Evolutionary conservation across 2,797 vertebrate genomes (phyloP), one percentile per base, ranked within the genome.

Genomic region (Crocidura indochinensis): DNA sequence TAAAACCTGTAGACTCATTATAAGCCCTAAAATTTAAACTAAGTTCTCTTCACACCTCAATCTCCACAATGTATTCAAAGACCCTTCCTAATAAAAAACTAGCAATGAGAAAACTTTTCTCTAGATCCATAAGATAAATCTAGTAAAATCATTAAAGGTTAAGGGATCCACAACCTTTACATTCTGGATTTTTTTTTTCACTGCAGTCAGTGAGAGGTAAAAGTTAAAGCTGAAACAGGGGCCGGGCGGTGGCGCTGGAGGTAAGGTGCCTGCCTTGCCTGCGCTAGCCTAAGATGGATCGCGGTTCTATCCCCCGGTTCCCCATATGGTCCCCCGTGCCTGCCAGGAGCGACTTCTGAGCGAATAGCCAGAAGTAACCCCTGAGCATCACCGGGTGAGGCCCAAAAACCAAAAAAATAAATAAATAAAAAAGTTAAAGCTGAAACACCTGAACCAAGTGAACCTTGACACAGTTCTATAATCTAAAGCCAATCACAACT

Each of bases 391-490:
- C n/a, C n/a, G n/a, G n/a, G n/a, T n/a, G n/a, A n/a, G n/a, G n/a
- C n/a, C n/a, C n/a, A n/a, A n/a, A n/a, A n/a, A n/a, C n/a, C n/a
- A n/a, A n/a, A n/a, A n/a, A n/a, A n/a, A n/a, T n/a, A n/a, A n/a
- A n/a, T n/a, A n/a, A n/a, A n/a, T n/a, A n/a, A n/a, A 67, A 74
- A 87, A 91, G 64, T 10, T 80, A 49, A 83, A 51, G 24, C 3
- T 87, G 86, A 94, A 88, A 89, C 53, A 46, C 64, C 67, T 68
- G 68, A 56, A 80, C 72, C 71, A 88, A 95, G 90, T 85, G 78
- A 92, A 77, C 86, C 76, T 88, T 93, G 92, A 92, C 87, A 82
- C 3, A 68, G 51, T 64, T 71, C 84, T 92, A 44, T 77, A 94
- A 69, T 68, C 75, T 71, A 74, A 87, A 78, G 60, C 51, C 88